Evolutionary conservation across 2,888 invertebrate species (phyloP), one percentile per base, ranked within the genome.

Genomic region (Allygus modestus): DNA sequence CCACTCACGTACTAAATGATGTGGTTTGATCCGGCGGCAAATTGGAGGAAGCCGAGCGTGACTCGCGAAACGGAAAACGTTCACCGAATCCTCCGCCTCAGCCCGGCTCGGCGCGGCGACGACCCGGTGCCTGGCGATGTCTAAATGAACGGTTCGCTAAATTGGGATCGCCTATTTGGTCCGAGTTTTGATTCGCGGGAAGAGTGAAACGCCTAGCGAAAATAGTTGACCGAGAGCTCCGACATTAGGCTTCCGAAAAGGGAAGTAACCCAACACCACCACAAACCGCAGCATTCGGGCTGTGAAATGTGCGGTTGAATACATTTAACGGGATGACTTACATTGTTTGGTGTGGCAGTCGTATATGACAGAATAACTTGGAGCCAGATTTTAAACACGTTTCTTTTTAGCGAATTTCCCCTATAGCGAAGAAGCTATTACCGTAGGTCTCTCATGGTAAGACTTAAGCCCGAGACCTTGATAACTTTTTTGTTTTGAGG

Each of bases 1-100:
- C 65, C 65, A 37, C 46, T 43, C 75, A 77, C 75, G 75, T 77
- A 77, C 75, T 77, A 77, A 77, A 77, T 77, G 75, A 77, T 77
- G 75, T 46, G 75, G 75, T 77, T 77, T 26, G 75, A 77, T 46
- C 75, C 46, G 46, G 73, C 73, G 73, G 37, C 75, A 77, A 46
- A 46, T 46, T 77, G 46, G 37, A 31, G 41, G 28, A 1, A 43
- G 46, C 46, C 41, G 41, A 71, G n/a, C 71, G 37, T 71, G 37
- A 41, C 71, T 71, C 71, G 71, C 71, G 41, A 41, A 71, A 71
- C 71, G n/a, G 37, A 41, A 71, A 65, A 65, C 65, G 65, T 31
- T 65, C 31, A 11, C 37, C 41, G 71, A 71, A 71, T 41, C 20
- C 15, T 41, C 71, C 17, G 33, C 9, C 41, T 31, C 33, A n/a